Percentiles rank a stretch among this genome's conserved stretches.
These are phyloP conservation scores for Chlamydotis undulata DNA, from an alignment of 2,113 vertebrate genomes.

Conservation along the genomic window DNA sequence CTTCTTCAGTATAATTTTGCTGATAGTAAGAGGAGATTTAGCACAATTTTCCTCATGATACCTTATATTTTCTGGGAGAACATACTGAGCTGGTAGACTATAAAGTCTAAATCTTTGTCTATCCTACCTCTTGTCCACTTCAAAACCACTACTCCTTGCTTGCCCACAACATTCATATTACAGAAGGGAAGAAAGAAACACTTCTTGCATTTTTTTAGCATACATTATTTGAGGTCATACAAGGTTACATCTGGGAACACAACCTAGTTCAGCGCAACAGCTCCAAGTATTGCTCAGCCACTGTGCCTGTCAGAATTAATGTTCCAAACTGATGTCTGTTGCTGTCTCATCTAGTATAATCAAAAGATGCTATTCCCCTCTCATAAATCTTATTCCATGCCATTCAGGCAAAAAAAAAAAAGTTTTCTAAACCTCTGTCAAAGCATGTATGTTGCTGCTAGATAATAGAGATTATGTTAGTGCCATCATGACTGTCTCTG, in stretches of 20 bases:
- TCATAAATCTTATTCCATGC: background rate
- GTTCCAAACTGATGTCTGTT: background rate
- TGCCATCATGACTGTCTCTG: background rate
- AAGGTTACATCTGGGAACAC: background rate
- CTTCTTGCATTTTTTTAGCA: background rate
- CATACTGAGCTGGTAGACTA: background rate
- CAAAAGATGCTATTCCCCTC: background rate
- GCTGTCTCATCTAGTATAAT: constrained; percentile 2
- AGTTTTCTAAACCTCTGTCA: background rate
- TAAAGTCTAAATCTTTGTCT: background rate
- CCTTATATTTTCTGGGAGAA: background rate
- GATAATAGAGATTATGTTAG: background rate
- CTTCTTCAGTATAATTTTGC: background rate
- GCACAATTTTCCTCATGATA: background rate
- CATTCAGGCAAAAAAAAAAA: background rate
- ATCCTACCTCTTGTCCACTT: background rate
- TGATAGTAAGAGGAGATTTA: background rate
- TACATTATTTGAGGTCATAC: background rate
- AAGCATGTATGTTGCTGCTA: background rate
- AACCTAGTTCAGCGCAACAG: background rate
- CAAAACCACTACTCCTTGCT: background rate
- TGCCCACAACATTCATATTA: background rate
- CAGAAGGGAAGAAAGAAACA: background rate
- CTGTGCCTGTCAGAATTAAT: background rate
- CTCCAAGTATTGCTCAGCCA: background rate